These are phyloP conservation scores for Prionailurus bengalensis DNA, from an alignment of 2,113 vertebrate species.

Conservation along the genomic window DNA sequence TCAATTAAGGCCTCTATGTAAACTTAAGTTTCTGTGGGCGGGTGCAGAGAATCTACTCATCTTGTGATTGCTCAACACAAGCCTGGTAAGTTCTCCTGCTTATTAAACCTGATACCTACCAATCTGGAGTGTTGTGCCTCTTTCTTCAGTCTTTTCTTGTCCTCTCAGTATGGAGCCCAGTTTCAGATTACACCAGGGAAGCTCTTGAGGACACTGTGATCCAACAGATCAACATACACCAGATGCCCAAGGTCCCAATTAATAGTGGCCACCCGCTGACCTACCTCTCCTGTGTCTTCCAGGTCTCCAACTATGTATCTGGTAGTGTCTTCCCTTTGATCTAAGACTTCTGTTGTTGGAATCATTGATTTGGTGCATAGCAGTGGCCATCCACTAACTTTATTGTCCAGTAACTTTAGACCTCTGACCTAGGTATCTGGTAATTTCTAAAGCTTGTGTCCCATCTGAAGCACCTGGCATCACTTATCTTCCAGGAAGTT, in stretches of 20 bases:
- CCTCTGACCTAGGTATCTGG: not conserved
- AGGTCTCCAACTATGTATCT: not conserved
- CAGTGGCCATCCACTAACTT: not conserved
- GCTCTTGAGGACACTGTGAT: not conserved
- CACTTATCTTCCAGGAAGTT: not conserved
- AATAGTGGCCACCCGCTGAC: not conserved
- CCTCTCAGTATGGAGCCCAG: not conserved
- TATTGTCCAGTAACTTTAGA: not conserved
- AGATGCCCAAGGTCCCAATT: not conserved
- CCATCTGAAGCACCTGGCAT: not conserved
- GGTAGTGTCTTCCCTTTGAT: not conserved
- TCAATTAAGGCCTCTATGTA: not conserved
- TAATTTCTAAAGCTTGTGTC: not conserved
- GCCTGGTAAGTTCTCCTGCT: not conserved
- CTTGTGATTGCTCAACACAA: not conserved
- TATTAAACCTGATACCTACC: not conserved
- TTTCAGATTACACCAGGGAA: not conserved
- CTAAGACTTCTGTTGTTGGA: not conserved
- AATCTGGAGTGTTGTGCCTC: not conserved
- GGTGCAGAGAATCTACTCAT: not conserved
- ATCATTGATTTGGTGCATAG: not conserved
- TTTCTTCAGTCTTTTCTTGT: not conserved
- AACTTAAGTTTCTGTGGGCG: not conserved
- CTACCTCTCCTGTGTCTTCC: not conserved
- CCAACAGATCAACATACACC: not conserved